Base-by-base conservation (phyloP, 1,140 invertebrate genomes). In the Wiebesia pumilae region DNA sequence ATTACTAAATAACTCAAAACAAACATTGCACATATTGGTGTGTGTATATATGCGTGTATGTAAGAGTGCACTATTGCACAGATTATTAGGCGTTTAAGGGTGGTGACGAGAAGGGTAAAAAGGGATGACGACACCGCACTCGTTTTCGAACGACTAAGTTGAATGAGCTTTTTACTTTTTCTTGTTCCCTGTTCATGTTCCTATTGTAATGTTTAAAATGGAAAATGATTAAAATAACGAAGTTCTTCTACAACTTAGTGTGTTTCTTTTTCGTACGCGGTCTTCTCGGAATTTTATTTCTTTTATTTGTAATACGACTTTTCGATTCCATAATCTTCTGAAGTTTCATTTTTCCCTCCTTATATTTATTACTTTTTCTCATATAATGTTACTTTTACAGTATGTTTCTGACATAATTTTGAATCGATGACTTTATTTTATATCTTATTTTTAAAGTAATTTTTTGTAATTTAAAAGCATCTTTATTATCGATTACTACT, bases 201-300 rank as follows among this genome's bases (percentile, higher is more conserved):
- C 89, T 91, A 89, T 92, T 91, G 91, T 89, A 89, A 90, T n/a
- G 89, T 90, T 90, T 91, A 91, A 92, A 92, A 92, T 90, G 89
- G 91, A 90, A 90, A 89, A 92, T 92, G 92, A 92, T 92, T 92
- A 92, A 92, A 92, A 92, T 92, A 92, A 92, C 91, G 91, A 92
- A 91, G 89, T n/a, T 91, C 78, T 83, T 78, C 71, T 75, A 27
- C 47, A 54, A 54, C 75, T 65, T 40, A 77, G 62, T 54, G 33
- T 58, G 24, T 40, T 51, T 65, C n/a, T 65, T 65, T 65, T 30
- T 21, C n/a, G 62, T 24, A 0, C 62, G n/a, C 62, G 6, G 4
- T 65, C 27, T 65, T 65, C n/a, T 65, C n/a, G 62, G 62, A n/a
- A 79, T 79, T 82, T 83, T n/a, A 80, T 84, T 78, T n/a, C 71